Evolutionary conservation across 2,797 vertebrate genomes (phyloP).

Genomic region (Labeo calbasu): DNA sequence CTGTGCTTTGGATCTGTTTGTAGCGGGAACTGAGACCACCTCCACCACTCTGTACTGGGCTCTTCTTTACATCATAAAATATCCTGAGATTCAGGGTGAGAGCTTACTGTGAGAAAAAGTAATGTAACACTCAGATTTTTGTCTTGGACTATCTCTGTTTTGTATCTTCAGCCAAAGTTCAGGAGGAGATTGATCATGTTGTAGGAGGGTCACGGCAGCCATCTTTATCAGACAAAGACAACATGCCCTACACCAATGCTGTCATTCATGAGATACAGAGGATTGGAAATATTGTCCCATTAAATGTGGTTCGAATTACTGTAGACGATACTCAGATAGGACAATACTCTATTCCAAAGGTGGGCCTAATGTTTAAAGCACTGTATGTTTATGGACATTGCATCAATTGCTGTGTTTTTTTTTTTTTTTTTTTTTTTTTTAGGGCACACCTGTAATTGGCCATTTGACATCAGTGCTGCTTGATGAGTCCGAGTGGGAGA

Average conservation of each 20-base stretch:
- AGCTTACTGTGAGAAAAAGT: too few relatives aligned
- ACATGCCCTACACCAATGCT: conserved; percentile 73
- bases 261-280: conserved; percentile 79
- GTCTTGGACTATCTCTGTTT: background rate
- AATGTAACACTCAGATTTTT: background rate
- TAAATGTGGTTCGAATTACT: conserved; percentile 63
- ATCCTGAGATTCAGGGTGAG: conserved; percentile 69
- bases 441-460: conserved; percentile 70
- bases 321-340: background rate
- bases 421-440: too few relatives aligned
- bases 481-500: conserved; percentile 82
- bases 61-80: conserved; percentile 78
- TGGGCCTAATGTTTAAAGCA: background rate
- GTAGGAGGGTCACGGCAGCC: conserved; percentile 67
- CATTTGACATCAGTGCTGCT: conserved; percentile 77
- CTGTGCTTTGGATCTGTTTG: conserved; percentile 76
- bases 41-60: conserved; percentile 71
- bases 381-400: background rate
- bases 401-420: background rate
- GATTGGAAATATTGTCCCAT: conserved; percentile 73
- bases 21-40: background rate
- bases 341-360: too few relatives aligned
- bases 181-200: conserved; percentile 71
- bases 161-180: conserved; percentile 66
- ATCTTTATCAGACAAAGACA: conserved; percentile 63